These are phyloP conservation scores for Enoplosus armatus DNA, from an alignment of 2,797 vertebrate species.

Conservation along the genomic window DNA sequence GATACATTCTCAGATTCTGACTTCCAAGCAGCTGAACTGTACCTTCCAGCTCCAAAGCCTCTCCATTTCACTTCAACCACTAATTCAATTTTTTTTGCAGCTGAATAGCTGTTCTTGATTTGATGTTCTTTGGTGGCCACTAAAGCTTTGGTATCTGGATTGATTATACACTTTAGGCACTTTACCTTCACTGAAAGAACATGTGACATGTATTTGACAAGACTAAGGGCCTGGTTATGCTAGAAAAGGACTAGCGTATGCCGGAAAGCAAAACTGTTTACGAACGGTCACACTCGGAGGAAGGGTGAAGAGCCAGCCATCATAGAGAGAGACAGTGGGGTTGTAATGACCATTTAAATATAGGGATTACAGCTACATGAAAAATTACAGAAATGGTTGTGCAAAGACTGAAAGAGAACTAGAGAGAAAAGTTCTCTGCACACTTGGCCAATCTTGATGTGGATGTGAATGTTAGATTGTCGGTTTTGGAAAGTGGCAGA, in stretches of 20 bases:
- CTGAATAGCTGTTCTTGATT: constrained; percentile 37
- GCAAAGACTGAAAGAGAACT: neutral
- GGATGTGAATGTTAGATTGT: neutral
- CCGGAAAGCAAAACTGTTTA: neutral
- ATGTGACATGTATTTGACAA: constrained; percentile 8
- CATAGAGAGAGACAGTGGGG: neutral
- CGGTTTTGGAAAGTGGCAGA: too few relatives aligned
- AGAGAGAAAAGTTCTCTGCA: neutral
- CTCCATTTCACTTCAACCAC: constrained; percentile 35
- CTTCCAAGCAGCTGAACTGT: constrained; percentile 42
- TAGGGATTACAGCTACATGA: neutral
- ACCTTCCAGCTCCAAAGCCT: constrained; percentile 29
- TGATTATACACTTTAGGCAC: constrained; percentile 6
- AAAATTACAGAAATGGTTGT: too few relatives aligned
- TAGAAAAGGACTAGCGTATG: neutral
- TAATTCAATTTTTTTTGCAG: constrained; percentile 26
- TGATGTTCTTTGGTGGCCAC: constrained; percentile 27
- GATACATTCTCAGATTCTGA: constrained; percentile 23
- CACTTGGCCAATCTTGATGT: neutral
- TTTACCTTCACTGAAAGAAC: constrained; percentile 9
- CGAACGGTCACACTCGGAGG: neutral
- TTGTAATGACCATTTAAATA: neutral
- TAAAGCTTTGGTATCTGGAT: constrained; percentile 11
- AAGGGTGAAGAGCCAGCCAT: neutral
- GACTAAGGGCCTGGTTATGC: neutral